These are phyloP conservation scores for Rynchops niger DNA, from an alignment of 2,113 vertebrate species.

Conservation along the genomic window DNA sequence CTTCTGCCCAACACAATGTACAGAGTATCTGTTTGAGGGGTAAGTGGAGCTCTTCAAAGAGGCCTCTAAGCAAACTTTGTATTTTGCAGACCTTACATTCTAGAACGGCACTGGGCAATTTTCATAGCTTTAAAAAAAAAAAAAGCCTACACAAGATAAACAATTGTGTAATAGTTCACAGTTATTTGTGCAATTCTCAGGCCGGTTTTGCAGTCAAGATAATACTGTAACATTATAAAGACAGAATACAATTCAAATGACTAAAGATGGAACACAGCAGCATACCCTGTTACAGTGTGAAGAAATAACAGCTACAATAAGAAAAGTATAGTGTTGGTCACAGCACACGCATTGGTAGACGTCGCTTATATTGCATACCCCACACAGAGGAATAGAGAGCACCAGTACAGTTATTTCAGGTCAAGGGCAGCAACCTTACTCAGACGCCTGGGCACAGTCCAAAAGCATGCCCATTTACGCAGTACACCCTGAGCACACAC, in stretches of 20 bases:
- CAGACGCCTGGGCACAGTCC: neutral
- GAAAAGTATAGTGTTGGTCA: neutral
- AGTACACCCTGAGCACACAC: neutral
- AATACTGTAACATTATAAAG: neutral
- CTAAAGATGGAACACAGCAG: neutral
- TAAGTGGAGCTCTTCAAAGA: neutral
- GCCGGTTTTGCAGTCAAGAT: neutral
- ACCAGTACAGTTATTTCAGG: neutral
- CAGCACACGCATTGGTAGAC: neutral
- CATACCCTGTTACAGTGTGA: neutral
- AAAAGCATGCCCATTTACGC: neutral
- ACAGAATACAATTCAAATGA: neutral
- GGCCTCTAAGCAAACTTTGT: neutral
- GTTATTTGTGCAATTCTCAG: neutral
- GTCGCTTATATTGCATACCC: neutral
- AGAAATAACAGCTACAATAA: neutral
- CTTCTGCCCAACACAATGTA: neutral
- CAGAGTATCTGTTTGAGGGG: neutral
- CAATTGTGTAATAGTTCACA: accelerated
- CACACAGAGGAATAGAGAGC: neutral
- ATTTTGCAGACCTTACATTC: neutral
- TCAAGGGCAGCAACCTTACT: conserved; percentile 15
- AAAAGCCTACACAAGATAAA: neutral
- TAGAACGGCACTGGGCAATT: neutral
- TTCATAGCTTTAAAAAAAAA: neutral